Conservation (phyloP, 1,140 invertebrate species). For the Drosophila leontia region DNA sequence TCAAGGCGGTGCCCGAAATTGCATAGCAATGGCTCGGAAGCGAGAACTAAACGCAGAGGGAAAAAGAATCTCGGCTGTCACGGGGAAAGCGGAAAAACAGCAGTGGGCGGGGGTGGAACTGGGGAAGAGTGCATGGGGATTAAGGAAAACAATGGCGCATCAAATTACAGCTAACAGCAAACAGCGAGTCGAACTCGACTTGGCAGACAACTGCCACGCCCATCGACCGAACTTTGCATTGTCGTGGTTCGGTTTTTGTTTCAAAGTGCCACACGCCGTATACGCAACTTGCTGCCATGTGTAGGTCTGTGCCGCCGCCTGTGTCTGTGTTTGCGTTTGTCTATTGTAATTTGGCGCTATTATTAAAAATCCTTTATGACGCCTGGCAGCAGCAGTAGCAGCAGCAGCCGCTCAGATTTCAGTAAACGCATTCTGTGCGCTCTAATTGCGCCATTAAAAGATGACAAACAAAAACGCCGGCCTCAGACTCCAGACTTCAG, state of each 20-base stretch:
- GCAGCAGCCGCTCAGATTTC: conserved; percentile 74
- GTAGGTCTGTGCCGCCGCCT: conserved; percentile 20
- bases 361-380: conserved; percentile 83
- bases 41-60: conserved; percentile 55
- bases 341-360: conserved; percentile 82
- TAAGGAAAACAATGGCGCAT: conserved; percentile 78
- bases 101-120: conserved; percentile 2
- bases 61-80: conserved; percentile 64
- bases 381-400: conserved; percentile 55
- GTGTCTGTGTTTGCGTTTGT: conserved; percentile 45
- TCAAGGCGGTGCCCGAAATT: conserved; percentile 60
- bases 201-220: conserved; percentile 58
- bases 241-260: conserved; percentile 76
- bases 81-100: conserved; percentile 41
- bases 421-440: conserved; percentile 79
- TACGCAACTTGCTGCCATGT: conserved; percentile 69
- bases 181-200: conserved; percentile 52
- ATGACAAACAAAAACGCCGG: conserved; percentile 67
- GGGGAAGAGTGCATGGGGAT: conserved; percentile 37
- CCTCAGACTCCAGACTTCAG: conserved; percentile 12
- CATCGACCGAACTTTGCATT: conserved; percentile 66
- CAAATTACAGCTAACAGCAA: conserved; percentile 79
- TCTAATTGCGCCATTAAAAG: conserved; percentile 83
- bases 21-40: conserved; percentile 72
- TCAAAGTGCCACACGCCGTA: conserved; percentile 81